Conservation (phyloP, 2,113 vertebrate genomes). For the Grantiella picta region DNA sequence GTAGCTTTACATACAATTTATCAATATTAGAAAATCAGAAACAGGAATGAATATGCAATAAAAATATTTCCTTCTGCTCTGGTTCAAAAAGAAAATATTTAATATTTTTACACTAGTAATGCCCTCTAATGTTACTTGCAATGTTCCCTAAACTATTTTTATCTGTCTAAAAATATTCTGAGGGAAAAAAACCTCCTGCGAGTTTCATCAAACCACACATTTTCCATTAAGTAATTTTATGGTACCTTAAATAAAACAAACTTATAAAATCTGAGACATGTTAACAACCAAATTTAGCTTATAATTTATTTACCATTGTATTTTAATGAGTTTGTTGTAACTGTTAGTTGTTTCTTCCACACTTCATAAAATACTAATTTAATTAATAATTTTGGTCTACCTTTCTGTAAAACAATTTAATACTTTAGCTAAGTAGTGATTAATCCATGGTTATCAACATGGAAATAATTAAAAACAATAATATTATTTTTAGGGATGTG, state of each 20-base stretch:
- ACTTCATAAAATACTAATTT: background rate
- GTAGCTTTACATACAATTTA: background rate
- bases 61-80: background rate
- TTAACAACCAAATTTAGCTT: background rate
- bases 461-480: background rate
- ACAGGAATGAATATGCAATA: background rate
- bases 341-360: background rate
- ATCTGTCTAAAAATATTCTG: background rate
- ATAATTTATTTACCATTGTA: background rate
- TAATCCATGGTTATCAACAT: background rate
- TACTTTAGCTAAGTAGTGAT: background rate
- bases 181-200: background rate
- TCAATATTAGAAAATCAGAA: background rate
- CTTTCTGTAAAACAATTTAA: background rate
- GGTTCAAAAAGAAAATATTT: slow-evolving; percentile 5
- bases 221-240: background rate
- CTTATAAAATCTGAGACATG: background rate
- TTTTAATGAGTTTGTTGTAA: background rate
- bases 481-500: background rate
- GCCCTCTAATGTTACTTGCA: background rate
- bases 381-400: background rate
- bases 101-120: background rate
- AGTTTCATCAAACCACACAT: background rate
- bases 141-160: background rate
- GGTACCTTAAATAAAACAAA: background rate